Evolutionary conservation across 2,797 vertebrate genomes (phyloP).

Genomic region (Coilia nasus): DNA sequence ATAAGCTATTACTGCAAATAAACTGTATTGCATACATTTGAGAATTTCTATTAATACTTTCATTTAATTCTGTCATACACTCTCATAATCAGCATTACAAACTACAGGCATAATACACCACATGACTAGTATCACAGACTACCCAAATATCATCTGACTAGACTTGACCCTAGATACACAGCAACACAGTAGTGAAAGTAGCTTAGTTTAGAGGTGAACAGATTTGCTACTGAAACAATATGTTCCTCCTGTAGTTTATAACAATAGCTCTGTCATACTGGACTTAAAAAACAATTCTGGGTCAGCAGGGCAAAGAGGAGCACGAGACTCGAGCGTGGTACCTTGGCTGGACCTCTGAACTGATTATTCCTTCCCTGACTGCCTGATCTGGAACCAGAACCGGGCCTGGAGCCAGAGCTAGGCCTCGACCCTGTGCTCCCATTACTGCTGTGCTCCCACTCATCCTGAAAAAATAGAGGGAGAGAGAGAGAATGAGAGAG

Average conservation of each 20-base stretch:
- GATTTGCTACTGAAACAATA: too few species aligned
- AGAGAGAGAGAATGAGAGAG: constrained; percentile 1
- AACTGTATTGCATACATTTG: too few species aligned
- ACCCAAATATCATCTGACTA: too few species aligned
- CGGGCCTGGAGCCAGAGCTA: constrained; percentile 78
- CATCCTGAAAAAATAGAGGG: constrained; percentile 71
- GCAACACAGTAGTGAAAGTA: background rate
- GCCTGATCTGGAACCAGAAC: constrained; percentile 80
- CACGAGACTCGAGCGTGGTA: constrained; percentile 46
- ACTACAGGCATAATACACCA: too few species aligned
- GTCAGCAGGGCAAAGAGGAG: background rate
- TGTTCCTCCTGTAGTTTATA: background rate
- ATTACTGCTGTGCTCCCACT: constrained; percentile 87
- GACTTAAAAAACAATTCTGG: background rate
- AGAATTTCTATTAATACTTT: too few species aligned
- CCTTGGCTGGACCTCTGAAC: constrained; percentile 76
- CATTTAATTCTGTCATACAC: too few species aligned
- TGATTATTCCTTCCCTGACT: constrained; percentile 80
- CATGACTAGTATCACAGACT: too few species aligned
- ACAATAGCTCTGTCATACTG: background rate
- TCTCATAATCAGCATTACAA: too few species aligned
- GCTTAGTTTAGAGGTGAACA: background rate
- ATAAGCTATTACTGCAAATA: too few species aligned
- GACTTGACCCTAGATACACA: too few species aligned
- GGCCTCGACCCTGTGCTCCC: constrained; percentile 79